Percentiles rank a stretch among this genome's conserved stretches.
phyloP scores from a whole-genome alignment of 2,113 vertebrate genomes.

The Nothoprocta perdicaria region DNA sequence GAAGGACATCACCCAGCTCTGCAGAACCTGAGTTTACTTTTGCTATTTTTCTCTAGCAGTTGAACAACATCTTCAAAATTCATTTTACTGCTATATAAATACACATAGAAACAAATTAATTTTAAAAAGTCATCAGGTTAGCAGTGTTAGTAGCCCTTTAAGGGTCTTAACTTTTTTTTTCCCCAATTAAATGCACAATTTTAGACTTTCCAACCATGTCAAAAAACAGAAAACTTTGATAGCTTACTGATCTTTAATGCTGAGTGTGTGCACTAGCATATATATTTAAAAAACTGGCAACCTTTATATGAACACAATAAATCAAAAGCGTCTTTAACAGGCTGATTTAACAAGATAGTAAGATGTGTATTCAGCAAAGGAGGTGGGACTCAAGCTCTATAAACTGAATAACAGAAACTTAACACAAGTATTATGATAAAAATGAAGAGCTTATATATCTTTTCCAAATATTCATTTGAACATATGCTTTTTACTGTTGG shows the following conservation, averaged over 20 bases:
- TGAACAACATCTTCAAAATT: conserved; percentile 1
- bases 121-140: not conserved
- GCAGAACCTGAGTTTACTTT: not conserved
- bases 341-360: conserved; percentile 37
- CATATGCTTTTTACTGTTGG: not conserved
- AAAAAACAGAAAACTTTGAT: conserved; percentile 27
- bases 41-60: not conserved
- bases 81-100: conserved; percentile 20
- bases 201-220: not conserved
- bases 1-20: not conserved
- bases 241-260: not conserved
- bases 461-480: not conserved
- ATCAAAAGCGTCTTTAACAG: conserved; percentile 49
- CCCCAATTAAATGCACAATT: conserved; percentile 17
- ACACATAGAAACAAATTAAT: not conserved
- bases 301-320: not conserved
- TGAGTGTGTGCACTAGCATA: not conserved
- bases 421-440: conserved; percentile 6
- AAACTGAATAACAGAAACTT: conserved; percentile 24
- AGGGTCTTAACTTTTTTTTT: conserved; percentile 15
- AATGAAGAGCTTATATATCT: not conserved
- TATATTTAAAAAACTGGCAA: conserved; percentile 1
- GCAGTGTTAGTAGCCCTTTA: not conserved
- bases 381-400: not conserved
- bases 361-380: not conserved